Evolutionary conservation across 2,113 vertebrate species (phyloP), one percentile per base, ranked within the genome.

Genomic region (Halcyon senegalensis): DNA sequence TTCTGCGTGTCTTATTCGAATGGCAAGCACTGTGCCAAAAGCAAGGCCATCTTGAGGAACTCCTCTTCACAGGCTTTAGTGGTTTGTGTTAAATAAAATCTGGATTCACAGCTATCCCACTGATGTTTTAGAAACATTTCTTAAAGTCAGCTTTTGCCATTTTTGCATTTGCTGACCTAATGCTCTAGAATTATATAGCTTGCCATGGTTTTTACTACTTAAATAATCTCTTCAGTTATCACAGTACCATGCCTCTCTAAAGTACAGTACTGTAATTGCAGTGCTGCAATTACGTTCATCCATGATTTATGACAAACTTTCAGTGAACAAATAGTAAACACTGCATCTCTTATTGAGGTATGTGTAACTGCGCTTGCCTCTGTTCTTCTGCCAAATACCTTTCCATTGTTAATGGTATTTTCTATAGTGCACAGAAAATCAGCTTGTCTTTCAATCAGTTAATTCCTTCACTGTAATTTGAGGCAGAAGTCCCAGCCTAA

Each of bases 141-240:
- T 63, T 86, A 68, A 87, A 89, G 90, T 85, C 1, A 48, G 85
- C 35, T 75, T 94, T 74, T 93, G 64, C 41, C 72, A 66, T 87
- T 93, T 97, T 90, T 95, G 64, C 23, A 33, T 86, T 80, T 89
- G 59, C 72, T 84, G 72, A 88, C 72, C 30, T 55, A 48, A 63
- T 73, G 33, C 28, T 86, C 39, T 82, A 81, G 63, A 91, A 74
- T 93, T 78, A 62, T 21, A 76, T 51, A 63, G 44, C 56, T 93
- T 94, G 14, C 59, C 72, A 78, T 50, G 51, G 12, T 27, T 94
- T 93, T 89, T 79, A 25, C 58, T 83, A 51, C 74, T 79, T 73
- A 69, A 87, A 44, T 81, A 92, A 75, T 91, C 74, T 64, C 63
- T 82, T 82, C 51, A 73, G 48, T 76, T 55, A 62, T 73, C 48